phyloP scores from a whole-genome alignment of 2,113 vertebrate genomes.

The Struthidea cinerea region DNA sequence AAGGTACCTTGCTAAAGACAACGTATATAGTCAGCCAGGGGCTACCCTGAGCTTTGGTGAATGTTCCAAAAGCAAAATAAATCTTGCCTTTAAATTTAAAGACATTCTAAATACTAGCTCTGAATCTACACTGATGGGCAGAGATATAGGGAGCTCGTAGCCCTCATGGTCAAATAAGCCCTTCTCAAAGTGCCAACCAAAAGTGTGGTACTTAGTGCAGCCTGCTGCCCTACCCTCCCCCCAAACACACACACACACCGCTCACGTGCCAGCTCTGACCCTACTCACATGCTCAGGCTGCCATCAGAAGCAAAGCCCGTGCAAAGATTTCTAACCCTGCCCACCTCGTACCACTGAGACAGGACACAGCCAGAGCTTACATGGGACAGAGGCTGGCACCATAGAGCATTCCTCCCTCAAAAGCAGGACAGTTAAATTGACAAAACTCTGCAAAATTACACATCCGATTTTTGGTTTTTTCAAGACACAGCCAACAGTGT shows the following conservation, averaged over 20 bases:
- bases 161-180: neutral
- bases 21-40: fast-evolving
- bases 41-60: neutral
- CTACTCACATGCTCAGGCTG: neutral
- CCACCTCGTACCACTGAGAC: neutral
- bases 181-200: neutral
- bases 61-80: neutral
- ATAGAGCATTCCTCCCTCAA: neutral
- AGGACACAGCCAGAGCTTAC: neutral
- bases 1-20: neutral
- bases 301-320: neutral
- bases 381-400: neutral
- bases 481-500: neutral
- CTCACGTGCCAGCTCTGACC: neutral
- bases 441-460: neutral
- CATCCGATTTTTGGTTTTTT: neutral
- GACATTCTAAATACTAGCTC: neutral
- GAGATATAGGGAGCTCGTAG: neutral
- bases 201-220: neutral
- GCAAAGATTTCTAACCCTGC: neutral
- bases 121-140: neutral
- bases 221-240: fast-evolving
- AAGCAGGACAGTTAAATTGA: neutral
- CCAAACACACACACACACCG: neutral
- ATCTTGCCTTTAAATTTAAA: neutral